Percentiles rank a stretch among this genome's conserved stretches.
Evolutionary conservation across 30 jellyfish, hydroid and myxozoan species (phyloP).

Genomic region (Chrysaora quinquecirrha): DNA sequence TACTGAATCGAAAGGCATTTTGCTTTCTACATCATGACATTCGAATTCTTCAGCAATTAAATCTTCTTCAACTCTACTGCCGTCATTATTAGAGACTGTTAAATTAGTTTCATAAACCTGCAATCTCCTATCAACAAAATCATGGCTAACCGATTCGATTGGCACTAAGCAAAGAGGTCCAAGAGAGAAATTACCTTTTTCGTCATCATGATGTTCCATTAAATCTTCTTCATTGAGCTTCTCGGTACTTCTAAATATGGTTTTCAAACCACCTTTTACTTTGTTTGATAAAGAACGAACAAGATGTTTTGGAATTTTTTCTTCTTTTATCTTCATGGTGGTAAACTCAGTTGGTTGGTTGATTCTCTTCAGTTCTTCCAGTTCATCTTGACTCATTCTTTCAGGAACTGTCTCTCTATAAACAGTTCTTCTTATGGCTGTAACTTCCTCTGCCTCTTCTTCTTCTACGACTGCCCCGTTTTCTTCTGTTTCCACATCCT

Average conservation of each 20-base stretch:
- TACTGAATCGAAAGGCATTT: not conserved
- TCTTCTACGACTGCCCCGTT: not conserved
- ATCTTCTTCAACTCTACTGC: conserved; percentile 5
- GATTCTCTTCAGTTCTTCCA: not conserved
- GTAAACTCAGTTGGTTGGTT: not conserved
- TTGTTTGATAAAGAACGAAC: conserved; percentile 1
- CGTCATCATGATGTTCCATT: not conserved
- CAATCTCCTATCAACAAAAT: no score
- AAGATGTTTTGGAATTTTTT: not conserved
- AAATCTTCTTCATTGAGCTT: conserved; percentile 2
- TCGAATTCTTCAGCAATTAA: conserved; percentile 13
- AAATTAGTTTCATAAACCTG: no score
- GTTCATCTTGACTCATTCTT: not conserved
- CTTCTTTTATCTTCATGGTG: not conserved
- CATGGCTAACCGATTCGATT: not conserved
- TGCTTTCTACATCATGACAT: conserved; percentile 5
- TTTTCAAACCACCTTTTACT: not conserved
- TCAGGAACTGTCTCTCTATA: not conserved
- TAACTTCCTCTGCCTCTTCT: not conserved
- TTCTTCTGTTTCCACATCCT: not conserved
- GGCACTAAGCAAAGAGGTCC: not conserved
- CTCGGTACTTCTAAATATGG: not conserved
- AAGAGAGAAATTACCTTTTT: not conserved
- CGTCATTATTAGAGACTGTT: no score
- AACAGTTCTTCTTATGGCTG: not conserved